phyloP scores from a whole-genome alignment of 2,113 vertebrate genomes.

The Bos indicus region DNA sequence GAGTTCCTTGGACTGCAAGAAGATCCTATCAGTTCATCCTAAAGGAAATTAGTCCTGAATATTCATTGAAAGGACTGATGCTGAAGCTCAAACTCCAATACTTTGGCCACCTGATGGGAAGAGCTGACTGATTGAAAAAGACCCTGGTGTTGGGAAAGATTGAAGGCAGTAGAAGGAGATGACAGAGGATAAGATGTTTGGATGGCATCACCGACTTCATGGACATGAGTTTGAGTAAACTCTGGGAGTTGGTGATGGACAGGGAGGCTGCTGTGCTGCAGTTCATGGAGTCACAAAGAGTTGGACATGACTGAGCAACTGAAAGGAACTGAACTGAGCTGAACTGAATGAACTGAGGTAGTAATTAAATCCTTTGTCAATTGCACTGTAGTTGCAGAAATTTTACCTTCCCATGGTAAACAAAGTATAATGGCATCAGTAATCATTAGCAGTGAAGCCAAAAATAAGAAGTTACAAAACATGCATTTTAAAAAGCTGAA shows the following conservation, averaged over 20 bases:
- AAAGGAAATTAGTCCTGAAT: not conserved
- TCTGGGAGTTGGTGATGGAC: not conserved
- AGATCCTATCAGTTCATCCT: not conserved
- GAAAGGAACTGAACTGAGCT: not conserved
- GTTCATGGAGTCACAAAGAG: not conserved
- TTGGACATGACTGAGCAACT: not conserved
- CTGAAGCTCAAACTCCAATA: not conserved
- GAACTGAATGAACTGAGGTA: not conserved
- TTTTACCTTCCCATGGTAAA: not conserved
- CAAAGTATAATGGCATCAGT: not conserved
- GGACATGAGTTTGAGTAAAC: not conserved
- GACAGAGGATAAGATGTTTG: not conserved
- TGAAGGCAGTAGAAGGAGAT: not conserved
- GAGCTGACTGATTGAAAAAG: not conserved
- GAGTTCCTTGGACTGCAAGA: not conserved
- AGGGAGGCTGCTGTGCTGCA: not conserved
- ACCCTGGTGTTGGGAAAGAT: not conserved
- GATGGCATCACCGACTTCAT: not conserved
- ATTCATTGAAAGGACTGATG: not conserved
- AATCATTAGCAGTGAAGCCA: not conserved
- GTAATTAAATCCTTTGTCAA: conserved; percentile 47
- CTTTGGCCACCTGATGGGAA: not conserved
- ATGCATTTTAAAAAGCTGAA: not conserved
- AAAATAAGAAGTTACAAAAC: not conserved
- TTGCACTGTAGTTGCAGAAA: not conserved